Evolutionary conservation across 2,888 invertebrate genomes (phyloP).

Genomic region (Nesidiocoris tenuis): DNA sequence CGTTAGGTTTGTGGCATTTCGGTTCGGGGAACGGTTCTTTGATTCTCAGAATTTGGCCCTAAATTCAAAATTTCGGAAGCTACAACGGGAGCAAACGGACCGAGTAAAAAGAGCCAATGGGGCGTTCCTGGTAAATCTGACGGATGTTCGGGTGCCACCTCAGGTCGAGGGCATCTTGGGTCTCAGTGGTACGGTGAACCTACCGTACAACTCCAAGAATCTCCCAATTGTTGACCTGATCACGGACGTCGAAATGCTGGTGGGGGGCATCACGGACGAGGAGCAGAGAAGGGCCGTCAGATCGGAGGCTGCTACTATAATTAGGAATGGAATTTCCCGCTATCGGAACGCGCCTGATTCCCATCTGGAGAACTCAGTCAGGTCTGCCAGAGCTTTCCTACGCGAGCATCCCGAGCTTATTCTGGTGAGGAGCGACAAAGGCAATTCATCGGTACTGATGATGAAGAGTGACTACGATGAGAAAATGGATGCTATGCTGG

Average conservation of each 20-base stretch:
- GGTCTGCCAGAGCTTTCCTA: neutral
- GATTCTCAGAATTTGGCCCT: too few relatives aligned
- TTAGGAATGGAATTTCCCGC: slow-evolving; percentile 6
- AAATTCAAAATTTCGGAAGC: too few relatives aligned
- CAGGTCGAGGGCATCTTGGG: neutral
- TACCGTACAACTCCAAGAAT: neutral
- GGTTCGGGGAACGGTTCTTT: too few relatives aligned
- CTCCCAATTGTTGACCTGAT: neutral
- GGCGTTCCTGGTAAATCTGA: too few relatives aligned
- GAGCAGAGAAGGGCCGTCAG: neutral
- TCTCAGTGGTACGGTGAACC: neutral
- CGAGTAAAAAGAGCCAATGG: too few relatives aligned
- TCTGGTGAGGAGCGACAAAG: neutral
- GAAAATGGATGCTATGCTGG: slow-evolving; percentile 1
- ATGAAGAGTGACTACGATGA: neutral
- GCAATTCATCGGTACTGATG: slow-evolving; percentile 5
- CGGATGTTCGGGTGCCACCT: neutral
- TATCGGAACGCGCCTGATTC: neutral
- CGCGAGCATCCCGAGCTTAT: neutral
- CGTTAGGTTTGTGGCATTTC: too few relatives aligned
- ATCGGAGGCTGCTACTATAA: neutral
- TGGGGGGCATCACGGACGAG: neutral
- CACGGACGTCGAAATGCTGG: slow-evolving; percentile 1
- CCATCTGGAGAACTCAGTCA: neutral
- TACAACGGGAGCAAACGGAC: too few relatives aligned